Evolutionary conservation across 2,113 vertebrate genomes (phyloP), one percentile per base, ranked within the genome.

Genomic region (Clarias macrocephalus): DNA sequence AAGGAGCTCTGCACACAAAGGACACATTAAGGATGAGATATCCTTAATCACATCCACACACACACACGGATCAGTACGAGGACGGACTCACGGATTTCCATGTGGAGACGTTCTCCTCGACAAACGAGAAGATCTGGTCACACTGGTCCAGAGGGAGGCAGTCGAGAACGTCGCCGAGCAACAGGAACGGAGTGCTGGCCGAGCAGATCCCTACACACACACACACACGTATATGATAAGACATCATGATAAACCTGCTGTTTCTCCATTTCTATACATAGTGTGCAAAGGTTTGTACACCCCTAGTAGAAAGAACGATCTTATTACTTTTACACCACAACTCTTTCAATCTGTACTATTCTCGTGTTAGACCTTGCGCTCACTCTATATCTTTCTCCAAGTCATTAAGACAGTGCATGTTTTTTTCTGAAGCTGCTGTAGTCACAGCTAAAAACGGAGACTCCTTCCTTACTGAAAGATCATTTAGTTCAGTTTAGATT

Each of bases 41-140:
- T 1, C 9, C 10, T 63, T 23, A 15, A 73, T 9, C 23, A 42
- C 33, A 52, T 77, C 84, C 12, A 91, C 56, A 37, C 30, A 80
- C 52, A 85, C 16, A 85, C 59, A 42, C 0, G 1, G 28, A 68
- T n/a, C n/a, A 28, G 9, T 15, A 33, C 3, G 37, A 54, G 11
- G 0, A 30, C 4, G 3, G 5, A 95, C 94, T 93, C 94, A 99
- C 98, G 0, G 98, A 99, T 93, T 99, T 99, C 98, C 98, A 99
- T 0, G 98, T 99, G 88, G 97, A 96, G 86, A 99, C 98, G 88
- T 99, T 99, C 90, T 99, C 97, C 93, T 99, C 98, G 3, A 99
- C 98, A 91, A 99, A 99, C 66, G 96, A 97, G 93, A 99, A 99
- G 88, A 99, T 99, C 91, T 93, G 97, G 91, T 99, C 98, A 91